Evolutionary conservation across 2,888 invertebrate genomes (phyloP).

Genomic region (Eretmocerus hayati): DNA sequence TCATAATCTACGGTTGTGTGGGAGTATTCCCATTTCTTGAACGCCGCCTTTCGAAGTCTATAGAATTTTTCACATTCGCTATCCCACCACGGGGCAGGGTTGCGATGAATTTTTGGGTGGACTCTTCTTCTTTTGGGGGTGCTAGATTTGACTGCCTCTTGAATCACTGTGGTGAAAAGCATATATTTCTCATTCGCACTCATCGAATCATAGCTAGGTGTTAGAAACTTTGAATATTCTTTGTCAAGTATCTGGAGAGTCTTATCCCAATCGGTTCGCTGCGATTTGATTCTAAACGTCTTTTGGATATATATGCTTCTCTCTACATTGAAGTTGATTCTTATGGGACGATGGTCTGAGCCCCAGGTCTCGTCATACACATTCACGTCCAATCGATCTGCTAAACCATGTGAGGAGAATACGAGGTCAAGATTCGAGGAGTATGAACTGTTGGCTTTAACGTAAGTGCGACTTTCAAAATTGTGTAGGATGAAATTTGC

Average conservation of each 20-base stretch:
- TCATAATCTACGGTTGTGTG: neutral
- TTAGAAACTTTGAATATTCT: neutral
- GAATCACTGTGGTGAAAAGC: neutral
- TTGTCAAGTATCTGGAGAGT: neutral
- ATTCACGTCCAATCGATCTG: constrained; percentile 6
- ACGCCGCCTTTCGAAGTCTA: neutral
- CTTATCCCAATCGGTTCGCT: neutral
- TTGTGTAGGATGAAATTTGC: constrained; percentile 10
- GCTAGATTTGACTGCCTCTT: neutral
- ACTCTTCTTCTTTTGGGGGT: neutral
- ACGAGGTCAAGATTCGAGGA: constrained; percentile 14
- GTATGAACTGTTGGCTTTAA: neutral
- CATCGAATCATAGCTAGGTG: neutral
- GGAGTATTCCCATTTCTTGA: neutral
- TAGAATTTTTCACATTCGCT: neutral
- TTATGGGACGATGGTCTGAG: constrained; percentile 1
- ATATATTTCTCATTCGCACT: neutral
- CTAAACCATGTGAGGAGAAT: constrained; percentile 1
- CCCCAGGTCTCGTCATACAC: constrained; percentile 10
- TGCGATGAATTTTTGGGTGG: neutral
- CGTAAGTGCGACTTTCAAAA: neutral
- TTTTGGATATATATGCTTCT: neutral
- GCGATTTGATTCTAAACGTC: neutral
- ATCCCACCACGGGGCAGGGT: constrained; percentile 5
- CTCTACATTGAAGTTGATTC: neutral